Evolutionary conservation across 2,113 vertebrate species (phyloP).

Genomic region (Gavialis gangeticus): DNA sequence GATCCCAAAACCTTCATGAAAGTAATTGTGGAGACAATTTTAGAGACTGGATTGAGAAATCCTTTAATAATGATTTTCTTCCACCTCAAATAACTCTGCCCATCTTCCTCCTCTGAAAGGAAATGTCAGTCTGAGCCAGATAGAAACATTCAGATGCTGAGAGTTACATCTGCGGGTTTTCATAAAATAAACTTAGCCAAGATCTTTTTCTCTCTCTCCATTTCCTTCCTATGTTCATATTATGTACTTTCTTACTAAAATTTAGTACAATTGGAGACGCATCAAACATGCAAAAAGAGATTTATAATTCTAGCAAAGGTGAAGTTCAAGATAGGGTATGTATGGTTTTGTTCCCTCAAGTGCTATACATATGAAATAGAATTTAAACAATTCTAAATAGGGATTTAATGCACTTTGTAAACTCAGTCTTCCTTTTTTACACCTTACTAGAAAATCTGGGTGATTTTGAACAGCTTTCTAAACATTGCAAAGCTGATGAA

Average conservation of each 20-base stretch:
- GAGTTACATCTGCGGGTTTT: slow-evolving; percentile 7
- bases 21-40: neutral
- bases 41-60: neutral
- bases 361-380: neutral
- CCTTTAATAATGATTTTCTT: neutral
- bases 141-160: slow-evolving; percentile 18
- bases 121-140: slow-evolving; percentile 19
- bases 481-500: neutral
- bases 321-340: neutral
- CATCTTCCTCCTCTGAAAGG: neutral
- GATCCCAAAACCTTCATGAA: neutral
- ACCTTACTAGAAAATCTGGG: neutral
- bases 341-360: neutral
- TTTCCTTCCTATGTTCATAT: neutral
- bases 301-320: neutral
- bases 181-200: neutral
- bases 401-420: slow-evolving; percentile 8
- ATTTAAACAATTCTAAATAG: neutral
- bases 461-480: slow-evolving; percentile 14
- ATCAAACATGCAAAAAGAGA: neutral
- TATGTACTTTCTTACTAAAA: neutral
- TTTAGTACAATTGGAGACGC: neutral
- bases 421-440: neutral
- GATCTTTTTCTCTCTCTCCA: neutral
- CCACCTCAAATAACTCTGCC: neutral